Evolutionary conservation across 2,797 vertebrate genomes (phyloP).

Genomic region (Prionace glauca): DNA sequence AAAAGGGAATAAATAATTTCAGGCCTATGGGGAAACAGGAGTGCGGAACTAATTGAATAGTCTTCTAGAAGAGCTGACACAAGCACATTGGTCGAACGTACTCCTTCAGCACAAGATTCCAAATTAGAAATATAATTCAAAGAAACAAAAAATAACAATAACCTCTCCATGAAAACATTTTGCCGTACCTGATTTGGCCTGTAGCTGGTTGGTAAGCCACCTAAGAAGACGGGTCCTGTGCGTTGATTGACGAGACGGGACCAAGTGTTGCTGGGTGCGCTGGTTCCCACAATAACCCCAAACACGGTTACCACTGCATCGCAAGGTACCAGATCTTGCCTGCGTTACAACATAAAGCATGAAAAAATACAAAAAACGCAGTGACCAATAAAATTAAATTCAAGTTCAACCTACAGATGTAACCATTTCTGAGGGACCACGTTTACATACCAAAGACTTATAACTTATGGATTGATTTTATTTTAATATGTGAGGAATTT

Average conservation of each 20-base stretch:
- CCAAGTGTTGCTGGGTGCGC: conserved; percentile 51
- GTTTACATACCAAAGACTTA: neutral
- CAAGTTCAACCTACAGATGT: neutral
- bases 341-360: conserved; percentile 60
- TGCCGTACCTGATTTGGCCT: conserved; percentile 56
- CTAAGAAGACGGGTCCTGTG: conserved; percentile 63
- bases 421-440: neutral
- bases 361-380: neutral
- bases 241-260: conserved; percentile 49
- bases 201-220: conserved; percentile 61
- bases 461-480: neutral
- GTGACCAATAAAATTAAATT: conserved; percentile 58
- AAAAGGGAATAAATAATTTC: neutral
- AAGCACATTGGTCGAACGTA: neutral
- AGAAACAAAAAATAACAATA: neutral
- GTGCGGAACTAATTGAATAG: neutral
- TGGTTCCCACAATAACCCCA: conserved; percentile 53
- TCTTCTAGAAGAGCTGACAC: neutral
- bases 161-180: neutral
- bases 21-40: neutral
- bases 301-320: conserved; percentile 63
- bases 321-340: conserved; percentile 66
- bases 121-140: neutral
- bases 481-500: neutral
- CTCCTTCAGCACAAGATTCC: neutral